Percentiles rank a stretch among this genome's conserved stretches.
Evolutionary conservation across 2,113 vertebrate genomes (phyloP).

Genomic region (Polypterus bichir): DNA sequence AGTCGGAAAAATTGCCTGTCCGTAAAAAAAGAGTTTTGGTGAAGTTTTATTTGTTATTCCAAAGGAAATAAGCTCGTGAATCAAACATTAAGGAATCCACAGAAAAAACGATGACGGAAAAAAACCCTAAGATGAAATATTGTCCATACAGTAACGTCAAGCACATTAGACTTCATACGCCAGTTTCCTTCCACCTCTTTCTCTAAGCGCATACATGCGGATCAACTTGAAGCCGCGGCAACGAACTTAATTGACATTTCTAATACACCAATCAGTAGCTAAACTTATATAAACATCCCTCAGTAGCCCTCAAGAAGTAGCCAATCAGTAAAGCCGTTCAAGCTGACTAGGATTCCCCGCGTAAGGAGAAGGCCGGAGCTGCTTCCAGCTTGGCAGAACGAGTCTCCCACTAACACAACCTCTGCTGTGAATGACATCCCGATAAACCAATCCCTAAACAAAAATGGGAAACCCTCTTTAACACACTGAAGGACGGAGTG

Average conservation of each 20-base stretch:
- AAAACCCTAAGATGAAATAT: no score
- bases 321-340: background rate
- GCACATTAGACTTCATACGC: no score
- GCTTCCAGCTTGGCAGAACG: background rate
- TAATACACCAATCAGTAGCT: background rate
- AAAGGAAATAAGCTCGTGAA: no score
- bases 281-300: background rate
- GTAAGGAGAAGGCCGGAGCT: slow-evolving; percentile 1
- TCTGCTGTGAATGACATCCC: slow-evolving; percentile 13
- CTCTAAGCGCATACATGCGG: no score
- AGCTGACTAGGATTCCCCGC: background rate
- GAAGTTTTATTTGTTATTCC: no score
- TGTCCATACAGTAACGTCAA: no score
- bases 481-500: slow-evolving; percentile 8
- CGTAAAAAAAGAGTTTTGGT: no score
- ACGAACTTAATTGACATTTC: background rate
- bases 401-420: slow-evolving; percentile 15
- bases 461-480: slow-evolving; percentile 26
- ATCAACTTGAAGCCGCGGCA: slow-evolving; percentile 1
- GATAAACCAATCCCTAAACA: slow-evolving; percentile 8
- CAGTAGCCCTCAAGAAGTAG: background rate
- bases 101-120: no score
- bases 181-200: no score
- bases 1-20: no score
- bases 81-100: no score